Percentiles rank a stretch among this genome's conserved stretches.
These are phyloP conservation scores for Acipenser oxyrinchus DNA, from an alignment of 2,797 vertebrate genomes.

Conservation along the genomic window DNA sequence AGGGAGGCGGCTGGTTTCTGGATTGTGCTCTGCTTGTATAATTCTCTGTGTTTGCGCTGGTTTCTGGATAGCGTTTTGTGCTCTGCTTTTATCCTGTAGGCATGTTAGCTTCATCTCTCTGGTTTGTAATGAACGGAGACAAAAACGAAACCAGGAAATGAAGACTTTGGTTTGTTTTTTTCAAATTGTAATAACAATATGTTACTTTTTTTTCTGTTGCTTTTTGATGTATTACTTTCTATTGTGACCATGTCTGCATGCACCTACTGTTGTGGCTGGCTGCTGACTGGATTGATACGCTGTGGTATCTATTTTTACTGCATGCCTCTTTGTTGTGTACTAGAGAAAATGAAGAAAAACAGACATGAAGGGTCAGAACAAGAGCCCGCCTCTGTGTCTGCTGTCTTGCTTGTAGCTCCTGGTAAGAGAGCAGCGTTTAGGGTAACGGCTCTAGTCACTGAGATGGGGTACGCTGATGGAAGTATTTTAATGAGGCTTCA, in stretches of 20 bases:
- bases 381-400: not conserved
- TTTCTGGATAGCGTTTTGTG: too few species aligned
- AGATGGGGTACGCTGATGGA: not conserved
- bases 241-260: not conserved
- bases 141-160: too few species aligned
- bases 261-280: not conserved
- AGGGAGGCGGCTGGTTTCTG: too few species aligned
- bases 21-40: too few species aligned
- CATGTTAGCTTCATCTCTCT: too few species aligned
- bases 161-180: too few species aligned
- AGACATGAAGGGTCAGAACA: not conserved
- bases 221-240: not conserved
- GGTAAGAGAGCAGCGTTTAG: not conserved
- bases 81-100: too few species aligned
- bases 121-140: too few species aligned
- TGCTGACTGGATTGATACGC: not conserved
- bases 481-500: too few species aligned
- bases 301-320: not conserved
- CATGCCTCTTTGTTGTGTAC: not conserved
- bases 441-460: not conserved
- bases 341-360: not conserved
- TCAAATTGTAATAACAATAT: too few species aligned
- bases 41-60: too few species aligned
- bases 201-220: not conserved
- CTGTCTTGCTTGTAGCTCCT: not conserved